phyloP scores from a whole-genome alignment of 2,113 vertebrate species.

The Halcyon senegalensis region DNA sequence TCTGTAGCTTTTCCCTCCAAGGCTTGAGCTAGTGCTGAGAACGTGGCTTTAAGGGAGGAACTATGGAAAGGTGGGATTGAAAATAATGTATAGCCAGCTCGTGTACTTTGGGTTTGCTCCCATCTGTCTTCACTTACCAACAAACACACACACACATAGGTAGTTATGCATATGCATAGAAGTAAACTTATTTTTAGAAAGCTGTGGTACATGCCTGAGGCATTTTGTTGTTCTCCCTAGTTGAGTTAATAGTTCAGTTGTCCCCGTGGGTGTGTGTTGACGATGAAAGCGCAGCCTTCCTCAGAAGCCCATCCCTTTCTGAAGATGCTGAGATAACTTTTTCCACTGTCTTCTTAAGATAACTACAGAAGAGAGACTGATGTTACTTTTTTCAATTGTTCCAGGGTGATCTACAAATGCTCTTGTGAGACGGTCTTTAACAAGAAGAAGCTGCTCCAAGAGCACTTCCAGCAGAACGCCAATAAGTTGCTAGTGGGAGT shows the following conservation, averaged over 20 bases:
- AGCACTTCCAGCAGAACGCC: conserved; percentile 92
- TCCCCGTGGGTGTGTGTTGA: neutral
- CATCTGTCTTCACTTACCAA: neutral
- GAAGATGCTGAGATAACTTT: neutral
- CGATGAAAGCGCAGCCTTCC: neutral
- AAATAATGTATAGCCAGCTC: neutral
- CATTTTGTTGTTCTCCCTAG: conserved; percentile 25
- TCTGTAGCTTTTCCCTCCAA: neutral
- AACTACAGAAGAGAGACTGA: neutral
- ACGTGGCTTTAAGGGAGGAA: neutral
- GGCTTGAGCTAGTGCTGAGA: neutral
- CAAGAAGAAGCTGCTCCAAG: conserved; percentile 89
- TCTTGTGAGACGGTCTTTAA: conserved; percentile 94
- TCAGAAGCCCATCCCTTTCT: neutral
- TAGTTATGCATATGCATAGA: neutral
- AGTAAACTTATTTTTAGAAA: conserved; percentile 40
- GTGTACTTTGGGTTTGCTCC: neutral
- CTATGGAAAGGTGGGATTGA: neutral
- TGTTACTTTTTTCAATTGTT: neutral
- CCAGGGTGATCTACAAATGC: conserved; percentile 94
- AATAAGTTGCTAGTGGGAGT: conserved; percentile 84
- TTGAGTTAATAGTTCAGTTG: neutral
- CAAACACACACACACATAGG: neutral
- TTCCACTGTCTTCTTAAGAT: neutral
- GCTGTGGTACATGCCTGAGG: conserved; percentile 6